Base-by-base conservation (phyloP, 2,888 invertebrate genomes). In the Lepas anatifera region DNA sequence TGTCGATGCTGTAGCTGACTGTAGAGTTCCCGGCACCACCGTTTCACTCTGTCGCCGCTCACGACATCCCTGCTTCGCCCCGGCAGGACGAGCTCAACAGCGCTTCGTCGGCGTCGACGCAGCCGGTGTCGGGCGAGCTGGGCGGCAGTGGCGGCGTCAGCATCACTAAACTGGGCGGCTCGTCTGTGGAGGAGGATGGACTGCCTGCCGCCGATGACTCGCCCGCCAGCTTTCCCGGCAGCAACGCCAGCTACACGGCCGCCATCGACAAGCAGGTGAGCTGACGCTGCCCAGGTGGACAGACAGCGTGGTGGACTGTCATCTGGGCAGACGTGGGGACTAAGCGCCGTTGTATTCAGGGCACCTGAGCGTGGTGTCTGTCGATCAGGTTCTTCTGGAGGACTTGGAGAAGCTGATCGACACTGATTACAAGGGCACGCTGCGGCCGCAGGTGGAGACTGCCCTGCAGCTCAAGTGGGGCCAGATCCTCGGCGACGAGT, bases 401-500 rank as follows among this genome's bases (percentile, higher is more conserved):
- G 87, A 88, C 75, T 85, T 85, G 6, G 83, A 82, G 70, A 76
- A 81, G 43, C 76, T 83, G 70, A 83, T 82, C 72, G 82, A 84
- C 74, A 75, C 75, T n/a, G 76, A 79, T 73, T 81, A 80, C 74
- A 77, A 80, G 73, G 82, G 81, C 37, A 85, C 78, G 69, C 87
- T 91, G 72, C 86, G 88, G 74, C 89, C 91, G 75, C 87, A 89
- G 48, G 87, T 87, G 71, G 73, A 73, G 63, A 50, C 68, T 39
- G 78, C 78, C 48, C 77, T 87, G 71, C 92, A 91, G 79, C 92
- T 92, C 89, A 78, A 79, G 73, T 82, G 82, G 82, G 87, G 88
- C 75, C 87, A 89, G 75, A 87, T 94, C 75, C 85, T 95, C 73
- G 85, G 85, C 6, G 84, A 86, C 69, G 89, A 90, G 72, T 87